Evolutionary conservation across 2,888 invertebrate species (phyloP).

Genomic region (Scaeva pyrastri): DNA sequence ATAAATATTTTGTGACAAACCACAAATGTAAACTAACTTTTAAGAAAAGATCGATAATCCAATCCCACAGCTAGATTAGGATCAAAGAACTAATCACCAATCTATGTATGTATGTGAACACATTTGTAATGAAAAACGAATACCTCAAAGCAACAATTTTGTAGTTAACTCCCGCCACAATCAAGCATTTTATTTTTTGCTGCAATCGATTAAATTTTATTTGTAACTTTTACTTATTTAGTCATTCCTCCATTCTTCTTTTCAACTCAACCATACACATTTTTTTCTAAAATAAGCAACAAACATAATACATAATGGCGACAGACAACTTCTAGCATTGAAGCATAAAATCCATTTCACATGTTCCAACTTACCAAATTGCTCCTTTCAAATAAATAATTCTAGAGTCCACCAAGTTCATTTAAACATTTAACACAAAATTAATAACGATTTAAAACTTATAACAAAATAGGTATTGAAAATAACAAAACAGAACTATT

Average conservation of each 20-base stretch:
- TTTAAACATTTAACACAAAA: neutral
- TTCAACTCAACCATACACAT: too few species aligned
- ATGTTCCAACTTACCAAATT: neutral
- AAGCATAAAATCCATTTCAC: neutral
- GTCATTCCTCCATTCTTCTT: too few species aligned
- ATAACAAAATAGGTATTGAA: slow-evolving; percentile 22
- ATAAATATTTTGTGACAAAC: too few species aligned
- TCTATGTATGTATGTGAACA: neutral
- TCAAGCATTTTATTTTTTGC: neutral
- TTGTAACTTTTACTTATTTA: too few species aligned
- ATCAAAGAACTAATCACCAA: too few species aligned
- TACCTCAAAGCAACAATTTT: neutral
- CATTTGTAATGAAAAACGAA: neutral
- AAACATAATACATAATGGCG: slow-evolving; percentile 8
- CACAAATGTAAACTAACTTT: too few species aligned
- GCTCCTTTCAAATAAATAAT: neutral
- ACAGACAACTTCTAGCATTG: neutral
- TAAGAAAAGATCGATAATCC: too few species aligned
- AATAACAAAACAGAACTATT: slow-evolving; percentile 40
- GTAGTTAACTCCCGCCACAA: neutral
- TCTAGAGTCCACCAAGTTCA: neutral
- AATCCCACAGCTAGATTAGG: too few species aligned
- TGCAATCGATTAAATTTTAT: neutral
- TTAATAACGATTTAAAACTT: slow-evolving; percentile 28
- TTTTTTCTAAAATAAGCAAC: neutral